Percentiles rank a stretch among this genome's conserved stretches.
Evolutionary conservation across 1,140 invertebrate genomes (phyloP).

Genomic region (Onthophagus taurus): DNA sequence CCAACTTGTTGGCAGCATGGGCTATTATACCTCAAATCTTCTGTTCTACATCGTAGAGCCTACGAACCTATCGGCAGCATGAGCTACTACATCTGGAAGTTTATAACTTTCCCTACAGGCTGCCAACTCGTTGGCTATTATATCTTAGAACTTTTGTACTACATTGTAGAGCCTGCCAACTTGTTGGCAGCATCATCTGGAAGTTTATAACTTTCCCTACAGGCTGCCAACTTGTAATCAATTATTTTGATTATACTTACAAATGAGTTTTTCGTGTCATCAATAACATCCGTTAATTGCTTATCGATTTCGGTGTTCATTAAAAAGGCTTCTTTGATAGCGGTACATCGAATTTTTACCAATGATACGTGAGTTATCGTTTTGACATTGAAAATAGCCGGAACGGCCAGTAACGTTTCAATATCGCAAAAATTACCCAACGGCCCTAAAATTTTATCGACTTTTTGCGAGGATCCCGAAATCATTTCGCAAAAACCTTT

Average conservation of each 20-base stretch:
- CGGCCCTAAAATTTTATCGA: conserved; percentile 26
- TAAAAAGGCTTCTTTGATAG: neutral
- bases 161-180: no score
- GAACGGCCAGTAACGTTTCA: conserved; percentile 34
- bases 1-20: no score
- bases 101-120: no score
- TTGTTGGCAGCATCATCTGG: no score
- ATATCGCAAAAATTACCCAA: conserved; percentile 36
- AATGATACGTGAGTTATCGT: conserved; percentile 10
- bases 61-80: no score
- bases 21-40: no score
- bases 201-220: no score
- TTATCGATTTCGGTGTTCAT: neutral
- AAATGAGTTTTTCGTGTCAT: conserved; percentile 7
- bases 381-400: conserved; percentile 9
- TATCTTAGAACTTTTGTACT: no score
- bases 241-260: conserved; percentile 1
- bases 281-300: neutral
- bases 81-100: no score
- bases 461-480: conserved; percentile 29
- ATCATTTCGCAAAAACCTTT: conserved; percentile 39
- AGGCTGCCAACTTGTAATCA: no score
- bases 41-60: no score
- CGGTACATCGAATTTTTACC: conserved; percentile 1
- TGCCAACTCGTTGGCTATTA: no score